These are phyloP conservation scores for Sebastes flavidus DNA, from an alignment of 2,797 vertebrate genomes.

Conservation along the genomic window DNA sequence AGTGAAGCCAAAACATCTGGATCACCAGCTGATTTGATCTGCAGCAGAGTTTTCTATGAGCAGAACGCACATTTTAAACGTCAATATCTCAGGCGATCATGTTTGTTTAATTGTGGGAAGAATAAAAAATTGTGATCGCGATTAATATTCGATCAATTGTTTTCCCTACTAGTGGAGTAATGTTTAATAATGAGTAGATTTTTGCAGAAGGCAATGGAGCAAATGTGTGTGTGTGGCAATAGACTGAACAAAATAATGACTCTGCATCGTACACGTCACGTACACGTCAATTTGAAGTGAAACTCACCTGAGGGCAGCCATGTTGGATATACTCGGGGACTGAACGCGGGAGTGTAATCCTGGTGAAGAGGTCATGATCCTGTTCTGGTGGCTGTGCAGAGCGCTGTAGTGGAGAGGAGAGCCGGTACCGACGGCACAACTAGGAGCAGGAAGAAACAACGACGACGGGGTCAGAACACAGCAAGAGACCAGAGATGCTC, in stretches of 20 bases:
- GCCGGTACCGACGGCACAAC: slow-evolving; percentile 55
- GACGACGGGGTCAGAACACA: not conserved
- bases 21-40: too few species aligned
- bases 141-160: too few species aligned
- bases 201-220: not conserved
- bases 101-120: too few species aligned
- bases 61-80: too few species aligned
- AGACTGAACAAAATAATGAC: not conserved
- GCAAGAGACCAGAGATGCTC: not conserved
- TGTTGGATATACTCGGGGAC: slow-evolving; percentile 93
- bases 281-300: not conserved
- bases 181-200: not conserved
- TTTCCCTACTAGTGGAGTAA: too few species aligned
- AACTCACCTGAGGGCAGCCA: slow-evolving; percentile 94
- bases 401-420: slow-evolving; percentile 94
- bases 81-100: too few species aligned
- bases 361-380: slow-evolving; percentile 80
- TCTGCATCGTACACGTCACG: not conserved
- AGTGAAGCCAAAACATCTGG: too few species aligned
- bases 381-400: slow-evolving; percentile 90
- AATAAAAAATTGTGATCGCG: not conserved
- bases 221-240: not conserved
- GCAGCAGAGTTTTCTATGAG: too few species aligned
- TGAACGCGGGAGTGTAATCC: slow-evolving; percentile 89
- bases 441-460: slow-evolving; percentile 5